Base-by-base conservation (phyloP, 1,140 invertebrate genomes). In the Pentalonia nigronervosa region DNA sequence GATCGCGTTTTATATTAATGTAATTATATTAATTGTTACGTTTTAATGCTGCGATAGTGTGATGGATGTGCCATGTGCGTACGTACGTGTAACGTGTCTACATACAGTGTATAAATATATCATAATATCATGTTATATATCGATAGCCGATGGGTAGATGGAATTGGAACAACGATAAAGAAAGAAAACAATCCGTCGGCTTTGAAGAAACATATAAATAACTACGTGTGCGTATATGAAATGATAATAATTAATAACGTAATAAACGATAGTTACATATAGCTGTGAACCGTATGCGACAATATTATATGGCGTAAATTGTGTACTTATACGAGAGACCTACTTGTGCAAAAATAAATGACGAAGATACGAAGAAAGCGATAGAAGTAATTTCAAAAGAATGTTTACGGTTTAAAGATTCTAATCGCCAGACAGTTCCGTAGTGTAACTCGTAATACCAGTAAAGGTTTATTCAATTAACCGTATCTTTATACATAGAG, bases 21-120 rank as follows among this genome's bases (percentile, higher is more conserved):
- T 14, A 76, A 76, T 76, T 76, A 76, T 76, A 76, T 76, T 76
- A 76, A 76, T 76, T 76, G 60, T 76, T 76, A 34, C 60, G 60
- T n/a, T 76, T 76, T 76, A 67, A 30, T 76, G 30, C 41, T 41
- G 41, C 41, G 41, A 41, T 41, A 41, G 41, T 34, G 30, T 76
- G 60, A 76, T 76, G 60, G 30, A 76, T 76, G 60, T n/a, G 14
- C 30, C n/a, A 17, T 14, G 20, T 20, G 48, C 0, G 56, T 30
- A 9, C 25, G 23, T 30, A 60, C 56, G 25, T 60, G 56, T 60
- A 60, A 30, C 30, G 60, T 67, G 30, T 60, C 25, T 60, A 60
- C 9, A n/a, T 41, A 41, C 4, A 67, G 4, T 60, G 4, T 17
- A 21, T 53, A 21, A 30, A 60, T 17, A n/a, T 67, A 67, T n/a